phyloP scores from a whole-genome alignment of 2,113 vertebrate species.

The Caloenas nicobarica region DNA sequence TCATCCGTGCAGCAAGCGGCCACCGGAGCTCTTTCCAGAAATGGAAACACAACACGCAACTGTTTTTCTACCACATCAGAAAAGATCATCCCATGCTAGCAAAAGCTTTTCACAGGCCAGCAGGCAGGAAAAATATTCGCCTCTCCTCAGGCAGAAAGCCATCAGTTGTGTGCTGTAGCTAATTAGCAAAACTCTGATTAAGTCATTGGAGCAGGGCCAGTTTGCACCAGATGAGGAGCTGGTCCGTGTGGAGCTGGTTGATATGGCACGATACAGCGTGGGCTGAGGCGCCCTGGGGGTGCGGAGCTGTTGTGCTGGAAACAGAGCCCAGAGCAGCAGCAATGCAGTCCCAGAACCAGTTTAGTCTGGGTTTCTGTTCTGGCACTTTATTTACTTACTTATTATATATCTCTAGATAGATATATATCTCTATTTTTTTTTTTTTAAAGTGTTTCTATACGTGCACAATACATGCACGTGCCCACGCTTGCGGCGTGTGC shows the following conservation, averaged over 20 bases:
- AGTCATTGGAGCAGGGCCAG: slow-evolving; percentile 31
- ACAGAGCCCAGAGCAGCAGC: neutral
- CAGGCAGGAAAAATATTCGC: slow-evolving; percentile 10
- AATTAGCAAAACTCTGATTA: slow-evolving; percentile 47
- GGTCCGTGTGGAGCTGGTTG: neutral
- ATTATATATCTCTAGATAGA: neutral
- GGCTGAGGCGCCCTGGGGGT: neutral
- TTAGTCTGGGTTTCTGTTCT: neutral
- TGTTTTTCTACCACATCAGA: neutral
- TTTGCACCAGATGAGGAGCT: slow-evolving; percentile 1
- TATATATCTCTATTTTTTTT: neutral
- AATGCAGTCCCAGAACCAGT: neutral
- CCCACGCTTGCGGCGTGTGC: neutral
- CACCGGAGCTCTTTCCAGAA: neutral
- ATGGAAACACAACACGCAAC: neutral
- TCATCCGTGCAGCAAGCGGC: accelerated
- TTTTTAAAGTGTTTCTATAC: neutral
- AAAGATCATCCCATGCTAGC: slow-evolving; percentile 8
- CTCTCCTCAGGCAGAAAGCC: slow-evolving; percentile 36
- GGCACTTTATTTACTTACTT: neutral
- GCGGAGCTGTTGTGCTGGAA: neutral
- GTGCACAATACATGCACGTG: accelerated
- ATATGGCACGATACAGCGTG: accelerated
- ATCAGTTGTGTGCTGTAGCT: neutral
- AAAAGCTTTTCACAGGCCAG: slow-evolving; percentile 49